Evolutionary conservation across 92 coral and sea anemone species (phyloP).

Genomic region (Porites divaricata): DNA sequence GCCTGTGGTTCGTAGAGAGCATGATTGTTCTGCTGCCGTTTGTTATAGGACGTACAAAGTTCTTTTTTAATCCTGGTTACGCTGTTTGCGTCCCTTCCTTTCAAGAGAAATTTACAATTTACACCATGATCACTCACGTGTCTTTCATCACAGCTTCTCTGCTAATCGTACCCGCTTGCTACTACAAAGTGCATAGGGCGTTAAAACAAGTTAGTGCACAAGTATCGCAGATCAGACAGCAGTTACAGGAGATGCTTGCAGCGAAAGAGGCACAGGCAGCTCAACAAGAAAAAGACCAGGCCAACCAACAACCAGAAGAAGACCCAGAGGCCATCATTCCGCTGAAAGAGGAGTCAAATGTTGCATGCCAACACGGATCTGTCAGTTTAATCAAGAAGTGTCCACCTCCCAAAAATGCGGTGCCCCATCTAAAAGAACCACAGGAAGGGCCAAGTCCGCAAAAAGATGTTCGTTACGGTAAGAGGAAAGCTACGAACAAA

Average conservation of each 20-base stretch:
- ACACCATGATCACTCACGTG: not conserved
- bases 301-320: not conserved
- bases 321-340: not conserved
- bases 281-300: not conserved
- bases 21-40: not conserved
- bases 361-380: too few relatives aligned
- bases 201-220: slow-evolving; percentile 5
- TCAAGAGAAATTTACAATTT: not conserved
- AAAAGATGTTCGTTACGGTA: not conserved
- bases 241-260: not conserved
- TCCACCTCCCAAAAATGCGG: too few relatives aligned
- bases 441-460: not conserved
- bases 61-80: not conserved
- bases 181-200: slow-evolving; percentile 10
- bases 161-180: slow-evolving; percentile 1
- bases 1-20: not conserved
- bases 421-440: not conserved
- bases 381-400: too few relatives aligned
- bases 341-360: too few relatives aligned
- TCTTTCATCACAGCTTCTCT: slow-evolving; percentile 1
- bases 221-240: not conserved
- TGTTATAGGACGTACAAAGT: not conserved
- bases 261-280: too few relatives aligned
- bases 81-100: slow-evolving; percentile 25
- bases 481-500: not conserved